Evolutionary conservation across 2,797 vertebrate genomes (phyloP).

Genomic region (Podarcis lilfordi): DNA sequence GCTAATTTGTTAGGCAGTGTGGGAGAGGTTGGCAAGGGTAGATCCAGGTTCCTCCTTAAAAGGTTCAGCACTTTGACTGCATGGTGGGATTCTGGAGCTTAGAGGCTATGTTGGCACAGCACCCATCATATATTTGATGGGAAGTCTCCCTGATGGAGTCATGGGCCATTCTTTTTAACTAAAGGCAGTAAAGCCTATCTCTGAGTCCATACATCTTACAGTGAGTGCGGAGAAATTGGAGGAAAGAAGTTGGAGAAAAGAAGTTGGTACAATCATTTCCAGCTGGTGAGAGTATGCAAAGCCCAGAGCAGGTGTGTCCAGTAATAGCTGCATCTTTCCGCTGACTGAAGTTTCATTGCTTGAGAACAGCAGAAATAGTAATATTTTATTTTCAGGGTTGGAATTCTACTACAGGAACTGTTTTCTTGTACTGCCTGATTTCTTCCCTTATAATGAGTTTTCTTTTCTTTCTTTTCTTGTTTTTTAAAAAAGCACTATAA

Average conservation of each 20-base stretch:
- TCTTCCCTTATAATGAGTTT: not conserved
- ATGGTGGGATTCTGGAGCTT: not conserved
- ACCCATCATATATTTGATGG: not conserved
- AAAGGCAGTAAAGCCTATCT: not conserved
- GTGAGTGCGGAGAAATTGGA: too few species aligned
- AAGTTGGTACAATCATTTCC: too few species aligned
- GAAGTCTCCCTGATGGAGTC: not conserved
- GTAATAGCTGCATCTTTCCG: not conserved
- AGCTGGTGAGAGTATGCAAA: too few species aligned
- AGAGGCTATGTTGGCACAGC: not conserved
- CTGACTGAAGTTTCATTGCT: not conserved
- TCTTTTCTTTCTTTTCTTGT: not conserved
- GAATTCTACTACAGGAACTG: accelerated
- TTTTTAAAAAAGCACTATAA: not conserved
- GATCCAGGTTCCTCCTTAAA: not conserved
- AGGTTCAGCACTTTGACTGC: not conserved
- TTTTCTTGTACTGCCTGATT: slow-evolving; percentile 4
- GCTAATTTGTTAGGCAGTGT: too few species aligned
- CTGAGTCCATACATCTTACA: not conserved
- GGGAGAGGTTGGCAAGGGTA: not conserved
- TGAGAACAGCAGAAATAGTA: slow-evolving; percentile 21
- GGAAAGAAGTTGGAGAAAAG: too few species aligned
- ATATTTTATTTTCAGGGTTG: slow-evolving; percentile 7
- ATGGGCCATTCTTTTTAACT: not conserved
- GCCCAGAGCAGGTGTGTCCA: too few species aligned